Percentiles rank a stretch among this genome's conserved stretches.
Conservation (phyloP, 2,888 invertebrate genomes). For the Yponomeuta sedellus region DNA sequence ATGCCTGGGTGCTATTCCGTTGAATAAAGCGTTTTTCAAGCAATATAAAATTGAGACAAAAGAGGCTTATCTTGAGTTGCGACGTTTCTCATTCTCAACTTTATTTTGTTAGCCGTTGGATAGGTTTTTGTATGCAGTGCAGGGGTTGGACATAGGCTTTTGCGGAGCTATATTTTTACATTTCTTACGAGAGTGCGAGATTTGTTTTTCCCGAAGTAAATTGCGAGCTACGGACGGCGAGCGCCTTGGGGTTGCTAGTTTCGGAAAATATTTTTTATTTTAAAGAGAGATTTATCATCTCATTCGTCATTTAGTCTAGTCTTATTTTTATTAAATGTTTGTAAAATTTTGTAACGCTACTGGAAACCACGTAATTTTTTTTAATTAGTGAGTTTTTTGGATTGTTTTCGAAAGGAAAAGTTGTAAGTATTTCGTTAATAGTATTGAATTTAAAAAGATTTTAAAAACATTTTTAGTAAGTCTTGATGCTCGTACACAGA, state of each 20-base stretch:
- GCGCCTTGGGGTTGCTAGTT: background rate
- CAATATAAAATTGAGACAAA: background rate
- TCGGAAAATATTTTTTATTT: background rate
- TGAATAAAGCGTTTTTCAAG: background rate
- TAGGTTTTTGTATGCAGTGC: conserved; percentile 28
- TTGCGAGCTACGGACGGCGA: conserved; percentile 28
- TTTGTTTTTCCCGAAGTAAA: conserved; percentile 53
- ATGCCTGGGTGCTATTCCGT: background rate
- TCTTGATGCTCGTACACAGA: too few relatives aligned
- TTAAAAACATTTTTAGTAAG: too few relatives aligned
- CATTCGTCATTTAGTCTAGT: background rate
- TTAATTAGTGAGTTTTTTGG: too few relatives aligned
- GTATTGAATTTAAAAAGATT: too few relatives aligned
- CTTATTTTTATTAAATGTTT: too few relatives aligned
- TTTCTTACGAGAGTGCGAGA: conserved; percentile 55
- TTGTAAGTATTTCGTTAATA: too few relatives aligned
- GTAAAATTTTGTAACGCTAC: too few relatives aligned
- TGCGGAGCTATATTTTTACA: conserved; percentile 51
- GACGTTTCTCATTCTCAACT: conserved; percentile 17
- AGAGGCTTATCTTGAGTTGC: background rate
- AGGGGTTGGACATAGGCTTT: conserved; percentile 40
- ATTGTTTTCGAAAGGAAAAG: too few relatives aligned
- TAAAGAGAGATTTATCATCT: background rate
- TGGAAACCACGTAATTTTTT: too few relatives aligned
- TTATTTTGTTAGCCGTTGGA: conserved; percentile 21